phyloP scores from a whole-genome alignment of 2,113 vertebrate genomes.

The Boulengeromyrus knoepffleri region DNA sequence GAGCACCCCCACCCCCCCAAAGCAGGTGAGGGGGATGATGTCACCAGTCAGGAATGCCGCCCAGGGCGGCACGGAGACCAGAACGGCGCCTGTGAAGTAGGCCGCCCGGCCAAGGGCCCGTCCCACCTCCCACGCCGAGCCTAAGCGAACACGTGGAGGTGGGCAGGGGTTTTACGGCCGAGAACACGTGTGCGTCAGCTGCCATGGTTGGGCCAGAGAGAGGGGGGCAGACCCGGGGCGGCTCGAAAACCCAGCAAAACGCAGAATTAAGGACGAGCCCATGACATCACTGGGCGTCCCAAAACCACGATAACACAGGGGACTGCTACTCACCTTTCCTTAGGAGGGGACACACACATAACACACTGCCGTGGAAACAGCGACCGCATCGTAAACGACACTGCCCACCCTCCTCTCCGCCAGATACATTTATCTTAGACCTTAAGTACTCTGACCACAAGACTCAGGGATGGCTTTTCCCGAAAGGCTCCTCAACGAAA shows the following conservation, averaged over 20 bases:
- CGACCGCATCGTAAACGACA: not conserved
- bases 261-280: not conserved
- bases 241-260: not conserved
- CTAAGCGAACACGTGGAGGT: not conserved
- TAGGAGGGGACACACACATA: not conserved
- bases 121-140: not conserved
- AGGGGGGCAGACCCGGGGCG: not conserved
- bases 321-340: not conserved
- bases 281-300: not conserved
- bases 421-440: not conserved
- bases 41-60: constrained; percentile 14
- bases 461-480: not conserved
- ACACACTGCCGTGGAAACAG: not conserved
- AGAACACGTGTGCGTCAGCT: not conserved
- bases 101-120: not conserved
- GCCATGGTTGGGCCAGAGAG: not conserved
- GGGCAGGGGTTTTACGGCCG: not conserved
- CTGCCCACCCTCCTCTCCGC: not conserved
- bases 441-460: not conserved
- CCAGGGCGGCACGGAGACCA: not conserved
- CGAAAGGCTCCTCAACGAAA: not conserved
- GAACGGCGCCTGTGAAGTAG: not conserved
- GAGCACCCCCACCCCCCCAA: not conserved
- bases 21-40: constrained; percentile 36
- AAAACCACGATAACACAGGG: not conserved